Percentiles rank a stretch among this genome's conserved stretches.
These are phyloP conservation scores for Acanthurus lineatus DNA, from an alignment of 2,797 vertebrate genomes.

Conservation along the genomic window DNA sequence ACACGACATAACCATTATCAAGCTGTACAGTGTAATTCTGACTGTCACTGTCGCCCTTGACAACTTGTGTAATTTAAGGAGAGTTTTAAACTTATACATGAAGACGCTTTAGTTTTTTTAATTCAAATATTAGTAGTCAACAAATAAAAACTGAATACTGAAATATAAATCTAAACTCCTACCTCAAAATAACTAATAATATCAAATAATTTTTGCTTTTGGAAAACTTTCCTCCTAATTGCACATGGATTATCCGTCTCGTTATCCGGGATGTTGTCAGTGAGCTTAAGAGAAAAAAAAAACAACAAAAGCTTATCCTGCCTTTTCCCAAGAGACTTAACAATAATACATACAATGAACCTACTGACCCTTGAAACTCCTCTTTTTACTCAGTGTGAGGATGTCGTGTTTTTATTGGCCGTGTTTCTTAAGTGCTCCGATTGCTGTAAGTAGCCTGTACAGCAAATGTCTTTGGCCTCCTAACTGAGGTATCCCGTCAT, in stretches of 20 bases:
- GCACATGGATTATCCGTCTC: conserved; percentile 39
- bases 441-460: conserved; percentile 71
- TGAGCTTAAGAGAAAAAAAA: conserved; percentile 40
- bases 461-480: conserved; percentile 60
- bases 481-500: conserved; percentile 59
- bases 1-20: background rate
- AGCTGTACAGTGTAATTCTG: too few relatives aligned
- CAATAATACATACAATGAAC: conserved; percentile 82
- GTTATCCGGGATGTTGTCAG: conserved; percentile 62
- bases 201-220: background rate
- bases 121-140: background rate
- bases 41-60: too few relatives aligned
- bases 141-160: background rate
- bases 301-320: conserved; percentile 79
- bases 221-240: conserved; percentile 27
- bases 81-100: too few relatives aligned
- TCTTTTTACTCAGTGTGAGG: conserved; percentile 74
- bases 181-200: background rate
- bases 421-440: conserved; percentile 68
- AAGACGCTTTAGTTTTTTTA: too few relatives aligned
- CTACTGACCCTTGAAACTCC: conserved; percentile 80
- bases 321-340: conserved; percentile 78
- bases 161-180: background rate
- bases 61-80: too few relatives aligned
- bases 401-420: conserved; percentile 81